phyloP scores from a whole-genome alignment of 2,797 vertebrate genomes.

The Brachymystax lenok region DNA sequence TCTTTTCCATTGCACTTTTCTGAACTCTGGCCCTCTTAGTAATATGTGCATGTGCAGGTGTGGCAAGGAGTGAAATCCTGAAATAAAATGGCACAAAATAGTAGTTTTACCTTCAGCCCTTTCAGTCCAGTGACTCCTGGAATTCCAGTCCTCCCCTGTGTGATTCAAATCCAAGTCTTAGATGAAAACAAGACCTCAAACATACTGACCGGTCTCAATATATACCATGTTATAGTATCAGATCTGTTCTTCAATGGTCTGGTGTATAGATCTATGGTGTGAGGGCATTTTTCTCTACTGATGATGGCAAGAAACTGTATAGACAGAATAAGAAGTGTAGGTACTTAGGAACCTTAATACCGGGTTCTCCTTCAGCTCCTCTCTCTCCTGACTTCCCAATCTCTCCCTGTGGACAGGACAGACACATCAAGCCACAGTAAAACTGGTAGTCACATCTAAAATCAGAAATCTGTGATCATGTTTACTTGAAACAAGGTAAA shows the following conservation, averaged over 20 bases:
- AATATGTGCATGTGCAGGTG: neutral
- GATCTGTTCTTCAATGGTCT: neutral
- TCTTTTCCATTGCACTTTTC: neutral
- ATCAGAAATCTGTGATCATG: neutral
- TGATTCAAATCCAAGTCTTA: slow-evolving; percentile 8
- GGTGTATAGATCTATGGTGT: neutral
- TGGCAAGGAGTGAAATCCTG: neutral
- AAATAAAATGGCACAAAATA: neutral
- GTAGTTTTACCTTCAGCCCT: slow-evolving; percentile 70
- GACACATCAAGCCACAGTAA: neutral
- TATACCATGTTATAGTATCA: neutral
- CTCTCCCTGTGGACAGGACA: slow-evolving; percentile 64
- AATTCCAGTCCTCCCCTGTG: slow-evolving; percentile 67
- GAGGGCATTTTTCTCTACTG: neutral
- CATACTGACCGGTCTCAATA: neutral
- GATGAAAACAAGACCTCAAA: slow-evolving; percentile 3
- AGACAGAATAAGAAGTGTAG: slow-evolving; percentile 49
- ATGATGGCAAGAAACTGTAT: neutral
- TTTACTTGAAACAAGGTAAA: neutral
- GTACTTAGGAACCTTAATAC: slow-evolving; percentile 81
- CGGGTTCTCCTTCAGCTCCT: slow-evolving; percentile 77
- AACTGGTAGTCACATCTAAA: neutral
- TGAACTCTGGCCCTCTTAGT: neutral
- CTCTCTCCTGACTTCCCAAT: slow-evolving; percentile 73
- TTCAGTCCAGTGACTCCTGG: slow-evolving; percentile 65